Evolutionary conservation across 2,888 invertebrate genomes (phyloP).

Genomic region (Mystacides longicornis): DNA sequence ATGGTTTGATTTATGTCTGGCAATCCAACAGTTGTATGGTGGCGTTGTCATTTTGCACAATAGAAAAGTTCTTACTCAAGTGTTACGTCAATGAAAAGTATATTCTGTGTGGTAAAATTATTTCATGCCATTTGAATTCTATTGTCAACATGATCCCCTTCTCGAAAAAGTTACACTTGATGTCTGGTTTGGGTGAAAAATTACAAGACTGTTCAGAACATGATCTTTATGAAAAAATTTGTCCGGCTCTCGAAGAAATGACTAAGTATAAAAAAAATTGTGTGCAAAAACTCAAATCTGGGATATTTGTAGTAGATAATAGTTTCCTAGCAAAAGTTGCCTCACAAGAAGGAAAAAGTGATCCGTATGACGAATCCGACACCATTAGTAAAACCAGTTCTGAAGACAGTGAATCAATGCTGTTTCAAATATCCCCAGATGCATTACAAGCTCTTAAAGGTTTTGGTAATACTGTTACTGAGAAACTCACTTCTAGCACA

Average conservation of each 20-base stretch:
- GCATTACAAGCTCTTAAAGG: conserved; percentile 48
- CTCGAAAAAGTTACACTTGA: conserved; percentile 47
- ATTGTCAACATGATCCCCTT: conserved; percentile 41
- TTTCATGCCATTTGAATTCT: conserved; percentile 47
- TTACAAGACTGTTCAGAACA: conserved; percentile 32
- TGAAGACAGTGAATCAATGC: conserved; percentile 26
- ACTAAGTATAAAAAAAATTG: conserved; percentile 38
- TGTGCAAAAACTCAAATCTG: conserved; percentile 45
- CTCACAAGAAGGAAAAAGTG: conserved; percentile 36
- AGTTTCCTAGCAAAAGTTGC: conserved; percentile 33
- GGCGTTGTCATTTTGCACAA: conserved; percentile 48
- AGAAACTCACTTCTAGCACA: conserved; percentile 46
- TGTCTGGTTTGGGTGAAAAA: conserved; percentile 47
- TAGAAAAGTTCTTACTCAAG: conserved; percentile 56
- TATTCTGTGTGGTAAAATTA: conserved; percentile 52
- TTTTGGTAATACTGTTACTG: conserved; percentile 43
- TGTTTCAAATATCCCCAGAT: conserved; percentile 38
- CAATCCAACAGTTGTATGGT: conserved; percentile 49
- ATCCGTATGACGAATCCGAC: conserved; percentile 27
- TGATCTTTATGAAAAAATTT: conserved; percentile 32
- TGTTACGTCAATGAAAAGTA: conserved; percentile 56
- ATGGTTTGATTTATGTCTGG: conserved; percentile 60
- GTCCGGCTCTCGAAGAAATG: conserved; percentile 39
- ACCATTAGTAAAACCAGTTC: conserved; percentile 22
- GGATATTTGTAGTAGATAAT: conserved; percentile 51